Percentiles rank a stretch among this genome's conserved stretches.
phyloP scores from a whole-genome alignment of 2,888 invertebrate genomes.

The Desoria tigrina region DNA sequence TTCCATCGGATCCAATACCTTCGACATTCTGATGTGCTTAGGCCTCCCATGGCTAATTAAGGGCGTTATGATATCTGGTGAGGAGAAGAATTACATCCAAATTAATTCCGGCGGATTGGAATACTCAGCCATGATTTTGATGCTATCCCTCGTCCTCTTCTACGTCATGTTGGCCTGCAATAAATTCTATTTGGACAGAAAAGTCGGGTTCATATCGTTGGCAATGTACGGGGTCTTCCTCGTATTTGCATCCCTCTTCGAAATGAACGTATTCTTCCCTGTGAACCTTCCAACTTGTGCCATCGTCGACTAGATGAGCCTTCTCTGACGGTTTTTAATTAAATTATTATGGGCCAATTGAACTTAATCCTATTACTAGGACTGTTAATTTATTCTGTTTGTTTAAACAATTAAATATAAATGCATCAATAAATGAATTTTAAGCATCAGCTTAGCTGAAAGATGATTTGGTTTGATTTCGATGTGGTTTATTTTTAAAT shows the following conservation, averaged over 20 bases:
- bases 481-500: no score
- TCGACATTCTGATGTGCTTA: constrained; percentile 64
- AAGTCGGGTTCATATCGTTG: constrained; percentile 77
- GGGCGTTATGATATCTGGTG: constrained; percentile 68
- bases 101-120: constrained; percentile 89
- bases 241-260: constrained; percentile 83
- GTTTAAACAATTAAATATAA: no score
- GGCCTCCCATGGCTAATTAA: constrained; percentile 88
- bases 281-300: constrained; percentile 82
- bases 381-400: no score
- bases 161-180: constrained; percentile 82
- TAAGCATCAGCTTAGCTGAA: no score
- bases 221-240: constrained; percentile 85
- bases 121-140: constrained; percentile 84
- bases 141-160: constrained; percentile 80
- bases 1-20: constrained; percentile 86
- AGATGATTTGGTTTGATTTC: no score
- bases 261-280: constrained; percentile 88
- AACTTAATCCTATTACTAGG: no score
- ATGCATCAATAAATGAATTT: no score
- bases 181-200: constrained; percentile 81
- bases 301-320: no score
- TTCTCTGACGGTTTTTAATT: no score
- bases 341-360: no score
- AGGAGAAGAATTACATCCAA: constrained; percentile 70